These are phyloP conservation scores for Smittia aterrima DNA, from an alignment of 2,888 invertebrate species.

Conservation along the genomic window DNA sequence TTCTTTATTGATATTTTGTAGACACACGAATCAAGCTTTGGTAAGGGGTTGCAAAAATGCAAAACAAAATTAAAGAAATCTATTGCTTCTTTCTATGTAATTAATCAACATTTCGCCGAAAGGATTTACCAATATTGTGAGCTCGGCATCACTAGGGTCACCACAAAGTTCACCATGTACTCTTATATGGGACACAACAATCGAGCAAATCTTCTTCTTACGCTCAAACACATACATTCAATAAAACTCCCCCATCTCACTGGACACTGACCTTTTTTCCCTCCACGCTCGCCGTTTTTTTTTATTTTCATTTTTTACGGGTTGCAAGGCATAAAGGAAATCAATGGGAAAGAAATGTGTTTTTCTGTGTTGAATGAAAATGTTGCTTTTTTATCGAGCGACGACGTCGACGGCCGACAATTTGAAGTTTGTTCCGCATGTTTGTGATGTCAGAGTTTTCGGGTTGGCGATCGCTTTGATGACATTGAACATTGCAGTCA, in stretches of 20 bases:
- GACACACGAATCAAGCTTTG: neutral
- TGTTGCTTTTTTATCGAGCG: conserved; percentile 12
- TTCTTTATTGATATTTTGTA: conserved; percentile 11
- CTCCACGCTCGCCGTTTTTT: conserved; percentile 25
- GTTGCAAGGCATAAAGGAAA: conserved; percentile 23
- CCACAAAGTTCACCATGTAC: neutral
- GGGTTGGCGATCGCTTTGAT: neutral
- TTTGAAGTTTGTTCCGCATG: conserved; percentile 13
- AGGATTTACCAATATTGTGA: neutral
- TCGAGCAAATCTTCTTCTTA: neutral
- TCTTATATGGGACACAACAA: conserved; percentile 10
- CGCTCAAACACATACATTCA: neutral
- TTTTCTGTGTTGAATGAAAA: conserved; percentile 18
- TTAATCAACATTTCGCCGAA: neutral
- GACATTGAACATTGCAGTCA: conserved; percentile 3
- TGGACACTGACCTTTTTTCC: conserved; percentile 36
- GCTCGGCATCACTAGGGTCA: neutral
- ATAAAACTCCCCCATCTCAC: neutral
- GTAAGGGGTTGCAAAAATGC: too few relatives aligned
- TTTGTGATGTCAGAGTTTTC: neutral
- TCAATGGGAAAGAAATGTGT: conserved; percentile 16
- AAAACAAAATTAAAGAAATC: too few relatives aligned
- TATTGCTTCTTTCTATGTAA: conserved; percentile 5
- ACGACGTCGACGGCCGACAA: neutral
- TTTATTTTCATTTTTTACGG: conserved; percentile 24